Base-by-base conservation (phyloP, 2,797 vertebrate species). In the Allobates femoralis region DNA sequence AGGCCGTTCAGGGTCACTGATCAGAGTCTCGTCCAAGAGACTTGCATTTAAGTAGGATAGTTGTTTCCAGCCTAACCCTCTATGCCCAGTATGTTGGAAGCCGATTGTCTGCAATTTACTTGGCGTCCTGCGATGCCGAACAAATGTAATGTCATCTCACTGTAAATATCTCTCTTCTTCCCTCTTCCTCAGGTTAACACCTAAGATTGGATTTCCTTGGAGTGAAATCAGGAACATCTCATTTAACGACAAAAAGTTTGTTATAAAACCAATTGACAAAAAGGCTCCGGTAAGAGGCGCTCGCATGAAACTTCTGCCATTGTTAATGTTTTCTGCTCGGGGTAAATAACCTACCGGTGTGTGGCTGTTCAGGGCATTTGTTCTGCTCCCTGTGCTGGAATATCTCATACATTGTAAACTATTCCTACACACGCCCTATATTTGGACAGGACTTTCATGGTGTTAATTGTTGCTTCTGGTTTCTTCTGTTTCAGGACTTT, bases 171-270 rank as follows among this genome's bases (percentile, higher is more conserved):
- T 11, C 75, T 89, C 21, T 18, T 92, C 28, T 89, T 84, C 30
- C 84, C 62, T 91, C n/a, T 56, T 90, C 91, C 90, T 86, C 93
- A 99, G 98, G 93, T 93, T 99, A 89, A 98, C 97, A 67, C 98
- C 98, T 90, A 99, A 99, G 95, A 99, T 99, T 60, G 98, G 98
- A 90, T 99, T 99, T 93, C 98, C 98, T 77, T 99, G 98, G 98
- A 99, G 98, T 69, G 98, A 99, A 94, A 99, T 99, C 91, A 94
- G 98, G 93, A 99, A 99, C 93, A 99, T 99, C 92, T 99, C 97
- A 86, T 99, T 99, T 93, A 99, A 97, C 0, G 98, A 99, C 94
- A 99, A 99, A 95, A 99, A 99, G 90, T 99, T 99, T 93, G 96
- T 98, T 90, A 99, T 99, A 94, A 99, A 99, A 90, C 97, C 98